Base-by-base conservation (phyloP, 2,113 vertebrate genomes). In the Brienomyrus longianalis region DNA sequence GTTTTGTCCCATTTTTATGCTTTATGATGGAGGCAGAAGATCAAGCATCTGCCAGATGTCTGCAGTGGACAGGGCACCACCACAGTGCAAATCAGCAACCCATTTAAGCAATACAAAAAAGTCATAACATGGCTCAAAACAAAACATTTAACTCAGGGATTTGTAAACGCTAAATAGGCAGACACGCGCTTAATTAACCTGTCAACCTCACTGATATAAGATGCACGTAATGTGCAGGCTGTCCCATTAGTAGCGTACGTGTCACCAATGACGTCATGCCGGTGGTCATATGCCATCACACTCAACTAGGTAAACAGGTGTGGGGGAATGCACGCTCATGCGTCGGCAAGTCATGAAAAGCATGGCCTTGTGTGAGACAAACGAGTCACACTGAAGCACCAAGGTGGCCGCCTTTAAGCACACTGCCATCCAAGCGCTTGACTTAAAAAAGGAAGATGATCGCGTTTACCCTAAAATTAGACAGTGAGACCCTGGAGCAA, bases 361-460 rank as follows among this genome's bases (percentile, higher is more conserved):
- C 43, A 35, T 54, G 51, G 85, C 27, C 51, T 35, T 27, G 51
- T 39, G 27, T 3, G 51, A 15, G 85, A 35, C 85, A 17, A 31
- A 84, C 39, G 47, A 23, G 31, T 39, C 27, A 27, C n/a, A 31
- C 11, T 17, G n/a, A 51, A 31, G 23, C n/a, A 52, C 48, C 45
- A 86, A 51, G 21, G 84, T 31, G 48, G 51, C 50, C 15, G 48
- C 66, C 43, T 84, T 45, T n/a, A 86, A n/a, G 74, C 51, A 80
- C 23, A 59, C 56, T 85, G 52, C 43, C 47, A 43, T 39, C 23
- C 19, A 54, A 43, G 70, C 85, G 11, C 6, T 80, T 88, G 87
- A 83, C 77, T 90, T 86, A 86, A 88, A 90, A 90, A 90, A 52
- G 90, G 31, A 88, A 88, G 35, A 43, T 35, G 74, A 62, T 80